Percentiles rank a stretch among this genome's conserved stretches.
Conservation (phyloP, 2,113 vertebrate species). For the Agapornis roseicollis region DNA sequence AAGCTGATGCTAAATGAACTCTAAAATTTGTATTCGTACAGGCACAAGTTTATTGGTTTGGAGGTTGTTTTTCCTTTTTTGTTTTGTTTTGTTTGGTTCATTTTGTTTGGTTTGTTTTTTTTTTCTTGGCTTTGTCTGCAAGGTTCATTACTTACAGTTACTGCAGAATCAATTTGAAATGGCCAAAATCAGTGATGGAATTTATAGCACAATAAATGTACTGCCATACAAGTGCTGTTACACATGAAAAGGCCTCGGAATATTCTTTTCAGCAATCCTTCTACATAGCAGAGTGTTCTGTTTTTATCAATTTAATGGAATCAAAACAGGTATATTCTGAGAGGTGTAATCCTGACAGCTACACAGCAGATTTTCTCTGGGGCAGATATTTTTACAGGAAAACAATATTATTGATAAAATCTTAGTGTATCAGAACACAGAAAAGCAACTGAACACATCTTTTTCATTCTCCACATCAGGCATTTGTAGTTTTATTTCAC, state of each 20-base stretch:
- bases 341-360: slow-evolving; percentile 73
- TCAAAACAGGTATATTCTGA: slow-evolving; percentile 70
- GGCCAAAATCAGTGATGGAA: slow-evolving; percentile 78
- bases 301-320: slow-evolving; percentile 74
- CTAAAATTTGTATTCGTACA: slow-evolving; percentile 69
- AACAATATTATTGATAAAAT: slow-evolving; percentile 79
- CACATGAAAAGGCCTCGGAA: slow-evolving; percentile 65
- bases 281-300: slow-evolving; percentile 36
- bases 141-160: slow-evolving; percentile 81
- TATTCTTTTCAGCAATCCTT: slow-evolving; percentile 67
- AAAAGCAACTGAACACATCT: slow-evolving; percentile 58
- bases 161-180: slow-evolving; percentile 78
- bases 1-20: slow-evolving; percentile 68
- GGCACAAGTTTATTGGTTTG: slow-evolving; percentile 60
- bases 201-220: slow-evolving; percentile 77
- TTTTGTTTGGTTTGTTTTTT: not conserved
- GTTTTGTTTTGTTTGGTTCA: not conserved
- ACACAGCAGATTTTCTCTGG: slow-evolving; percentile 67
- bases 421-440: slow-evolving; percentile 68
- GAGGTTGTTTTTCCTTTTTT: no score
- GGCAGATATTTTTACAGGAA: slow-evolving; percentile 70
- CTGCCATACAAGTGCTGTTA: slow-evolving; percentile 66
- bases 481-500: slow-evolving; percentile 33
- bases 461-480: slow-evolving; percentile 49
- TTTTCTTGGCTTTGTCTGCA: slow-evolving; percentile 52